These are phyloP conservation scores for Cyprinus carpio DNA, from an alignment of 2,113 vertebrate species.

Conservation along the genomic window DNA sequence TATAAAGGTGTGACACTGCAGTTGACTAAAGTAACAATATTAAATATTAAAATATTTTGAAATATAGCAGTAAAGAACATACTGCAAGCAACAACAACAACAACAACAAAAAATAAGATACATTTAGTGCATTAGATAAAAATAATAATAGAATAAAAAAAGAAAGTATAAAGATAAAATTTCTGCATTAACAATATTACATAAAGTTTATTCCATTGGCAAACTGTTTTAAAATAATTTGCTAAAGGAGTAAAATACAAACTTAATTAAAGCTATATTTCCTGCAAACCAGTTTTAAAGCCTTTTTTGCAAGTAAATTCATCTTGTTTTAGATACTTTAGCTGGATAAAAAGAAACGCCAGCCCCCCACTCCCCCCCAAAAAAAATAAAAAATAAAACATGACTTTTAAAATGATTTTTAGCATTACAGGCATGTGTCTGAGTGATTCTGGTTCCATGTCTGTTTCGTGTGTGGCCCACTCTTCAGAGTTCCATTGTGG, in stretches of 20 bases:
- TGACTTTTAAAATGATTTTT: not conserved
- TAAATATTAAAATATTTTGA: not conserved
- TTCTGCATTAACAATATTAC: too few species aligned
- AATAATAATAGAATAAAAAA: too few species aligned
- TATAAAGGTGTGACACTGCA: not conserved
- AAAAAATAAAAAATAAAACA: not conserved
- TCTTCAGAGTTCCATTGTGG: constrained; percentile 64
- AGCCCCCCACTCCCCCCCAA: too few species aligned
- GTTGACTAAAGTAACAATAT: not conserved
- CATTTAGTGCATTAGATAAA: not conserved
- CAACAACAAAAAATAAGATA: not conserved
- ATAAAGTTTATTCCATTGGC: too few species aligned
- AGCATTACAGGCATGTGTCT: constrained; percentile 22
- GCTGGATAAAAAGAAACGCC: not conserved
- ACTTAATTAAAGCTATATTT: not conserved
- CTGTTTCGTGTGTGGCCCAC: constrained; percentile 60
- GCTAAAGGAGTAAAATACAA: not conserved
- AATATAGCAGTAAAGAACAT: not conserved
- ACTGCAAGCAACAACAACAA: not conserved
- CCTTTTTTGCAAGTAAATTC: not conserved
- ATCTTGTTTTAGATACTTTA: not conserved
- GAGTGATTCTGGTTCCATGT: constrained; percentile 46
- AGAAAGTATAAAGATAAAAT: too few species aligned
- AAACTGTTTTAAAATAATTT: not conserved
- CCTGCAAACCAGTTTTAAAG: not conserved